Base-by-base conservation (phyloP, 30 jellyfish, hydroid and myxozoan genomes). In the Pelagia noctiluca region DNA sequence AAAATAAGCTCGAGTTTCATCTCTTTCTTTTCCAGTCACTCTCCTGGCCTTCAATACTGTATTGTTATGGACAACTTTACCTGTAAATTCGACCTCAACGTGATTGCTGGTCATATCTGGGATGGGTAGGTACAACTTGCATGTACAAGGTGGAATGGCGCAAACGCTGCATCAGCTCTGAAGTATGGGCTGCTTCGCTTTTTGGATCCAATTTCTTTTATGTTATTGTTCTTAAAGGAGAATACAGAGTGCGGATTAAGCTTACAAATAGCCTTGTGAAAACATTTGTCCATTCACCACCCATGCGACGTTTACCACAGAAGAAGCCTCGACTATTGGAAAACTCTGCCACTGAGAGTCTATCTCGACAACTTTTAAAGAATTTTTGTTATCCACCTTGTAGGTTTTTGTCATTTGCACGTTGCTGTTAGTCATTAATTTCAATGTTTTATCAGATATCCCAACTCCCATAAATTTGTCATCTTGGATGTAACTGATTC, bases 31-130 rank as follows among this genome's bases (percentile, higher is more conserved):
- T 0, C 82, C 82, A 0, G 82, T 33, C 36, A 36, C 19, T 38
- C 82, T n/a, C 25, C 82, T 31, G n/a, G 65, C 61, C 25, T 69
- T 69, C 29, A 69, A 24, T 0, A 2, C 8, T 8, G 82, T 1
- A 0, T 30, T 10, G 0, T 37, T 3, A 36, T 69, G 82, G n/a
- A 3, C 31, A 18, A 69, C 82, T 19, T 32, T 69, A 0, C 82
- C 82, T 10, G 22, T 26, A 32, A 69, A 69, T 19, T 36, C 65
- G 30, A 52, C 26, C 26, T 19, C 21, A 8, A 52, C 2, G 7
- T 19, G 30, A 19, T 52, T 19, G 4, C 4, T 4, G 21, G 7
- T 19, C 21, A 10, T 30, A 2, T 3, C 12, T 3, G 16, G 30
- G 7, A 3, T 52, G 4, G 7, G 2, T 8, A 52, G 26, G 26